Evolutionary conservation across 1,140 invertebrate genomes (phyloP).

Genomic region (Leptoteleia sp.): DNA sequence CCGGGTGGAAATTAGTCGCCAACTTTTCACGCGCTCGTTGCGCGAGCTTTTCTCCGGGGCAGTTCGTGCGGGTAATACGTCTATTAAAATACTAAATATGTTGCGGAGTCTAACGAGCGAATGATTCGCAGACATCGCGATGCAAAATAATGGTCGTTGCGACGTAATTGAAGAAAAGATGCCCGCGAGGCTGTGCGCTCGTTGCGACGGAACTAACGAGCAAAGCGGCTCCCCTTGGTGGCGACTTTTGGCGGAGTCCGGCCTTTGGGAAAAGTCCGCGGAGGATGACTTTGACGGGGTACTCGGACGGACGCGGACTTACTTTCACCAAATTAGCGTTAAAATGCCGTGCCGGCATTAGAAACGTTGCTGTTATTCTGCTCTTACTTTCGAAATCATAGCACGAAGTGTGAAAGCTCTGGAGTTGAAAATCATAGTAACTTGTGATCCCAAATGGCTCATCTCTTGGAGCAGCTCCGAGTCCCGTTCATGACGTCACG

Average conservation of each 20-base stretch:
- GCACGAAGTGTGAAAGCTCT: slow-evolving; percentile 61
- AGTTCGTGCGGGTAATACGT: slow-evolving; percentile 17
- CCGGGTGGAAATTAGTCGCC: neutral
- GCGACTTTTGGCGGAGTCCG: slow-evolving; percentile 23
- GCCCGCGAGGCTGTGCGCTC: slow-evolving; percentile 27
- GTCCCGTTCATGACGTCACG: slow-evolving; percentile 37
- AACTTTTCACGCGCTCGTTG: slow-evolving; percentile 17
- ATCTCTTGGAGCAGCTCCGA: slow-evolving; percentile 27
- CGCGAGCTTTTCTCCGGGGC: slow-evolving; percentile 12
- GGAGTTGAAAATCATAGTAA: slow-evolving; percentile 57
- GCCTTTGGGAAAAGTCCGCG: slow-evolving; percentile 38
- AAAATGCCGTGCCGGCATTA: slow-evolving; percentile 69
- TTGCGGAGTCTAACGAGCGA: slow-evolving; percentile 14
- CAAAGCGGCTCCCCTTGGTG: neutral
- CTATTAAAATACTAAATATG: slow-evolving; percentile 20
- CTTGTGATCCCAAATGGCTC: slow-evolving; percentile 51
- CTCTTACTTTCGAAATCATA: slow-evolving; percentile 77
- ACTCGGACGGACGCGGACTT: slow-evolving; percentile 38
- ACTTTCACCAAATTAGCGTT: slow-evolving; percentile 76
- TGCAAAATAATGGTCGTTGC: slow-evolving; percentile 16
- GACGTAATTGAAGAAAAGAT: slow-evolving; percentile 38
- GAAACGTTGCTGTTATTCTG: slow-evolving; percentile 65
- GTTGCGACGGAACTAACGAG: slow-evolving; percentile 69
- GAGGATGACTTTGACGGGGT: too few species aligned
- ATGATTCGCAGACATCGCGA: slow-evolving; percentile 17